A percentile compares a stretch with the other conserved stretches of the same genome.
Evolutionary conservation across 2,797 vertebrate species (phyloP).

Genomic region (Anas bahamensis): DNA sequence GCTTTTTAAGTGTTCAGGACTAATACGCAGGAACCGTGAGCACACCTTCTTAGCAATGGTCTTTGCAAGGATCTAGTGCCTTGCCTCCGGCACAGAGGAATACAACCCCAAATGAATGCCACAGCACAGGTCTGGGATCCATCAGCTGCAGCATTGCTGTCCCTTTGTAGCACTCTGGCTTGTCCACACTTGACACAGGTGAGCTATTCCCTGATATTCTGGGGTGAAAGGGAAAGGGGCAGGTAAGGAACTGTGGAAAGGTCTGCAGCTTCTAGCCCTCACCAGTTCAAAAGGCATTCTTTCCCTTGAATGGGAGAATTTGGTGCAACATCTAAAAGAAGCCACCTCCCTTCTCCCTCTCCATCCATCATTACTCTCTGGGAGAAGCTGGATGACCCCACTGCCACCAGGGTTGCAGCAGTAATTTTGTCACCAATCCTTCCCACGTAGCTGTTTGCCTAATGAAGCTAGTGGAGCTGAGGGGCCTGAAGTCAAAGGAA

Average conservation of each 20-base stretch:
- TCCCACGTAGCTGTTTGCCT: neutral
- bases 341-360: rapidly evolving
- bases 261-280: neutral
- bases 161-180: rapidly evolving
- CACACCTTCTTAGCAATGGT: neutral
- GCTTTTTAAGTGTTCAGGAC: neutral
- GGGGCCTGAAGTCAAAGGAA: neutral
- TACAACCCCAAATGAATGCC: neutral
- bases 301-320: rapidly evolving
- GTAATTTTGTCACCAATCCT: rapidly evolving
- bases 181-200: neutral
- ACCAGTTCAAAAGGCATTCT: neutral
- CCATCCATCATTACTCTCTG: neutral
- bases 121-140: neutral
- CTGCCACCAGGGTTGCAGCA: neutral
- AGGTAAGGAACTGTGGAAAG: neutral
- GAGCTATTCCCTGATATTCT: neutral
- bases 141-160: neutral
- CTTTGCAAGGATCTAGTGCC: neutral
- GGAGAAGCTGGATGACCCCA: neutral
- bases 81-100: neutral
- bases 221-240: neutral
- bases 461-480: neutral
- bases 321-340: neutral
- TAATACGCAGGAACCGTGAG: neutral